These are phyloP conservation scores for Rhinoptilus africanus DNA, from an alignment of 2,113 vertebrate genomes.

Conservation along the genomic window DNA sequence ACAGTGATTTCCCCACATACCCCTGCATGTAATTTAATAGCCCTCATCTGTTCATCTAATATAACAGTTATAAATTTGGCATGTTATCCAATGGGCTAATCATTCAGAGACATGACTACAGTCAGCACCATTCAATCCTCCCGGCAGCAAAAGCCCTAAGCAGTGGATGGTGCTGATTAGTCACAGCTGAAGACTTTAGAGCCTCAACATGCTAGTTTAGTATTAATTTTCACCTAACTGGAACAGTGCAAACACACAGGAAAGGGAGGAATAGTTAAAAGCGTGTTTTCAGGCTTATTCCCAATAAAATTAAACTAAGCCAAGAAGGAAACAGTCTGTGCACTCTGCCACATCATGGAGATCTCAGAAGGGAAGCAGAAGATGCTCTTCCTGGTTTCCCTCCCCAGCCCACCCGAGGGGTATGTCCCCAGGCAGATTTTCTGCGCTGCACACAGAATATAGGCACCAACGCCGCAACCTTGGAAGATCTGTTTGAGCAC, in stretches of 20 bases:
- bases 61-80: conserved; percentile 19
- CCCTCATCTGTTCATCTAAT: conserved; percentile 7
- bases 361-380: neutral
- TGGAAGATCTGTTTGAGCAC: neutral
- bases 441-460: neutral
- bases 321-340: neutral
- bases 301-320: neutral
- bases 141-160: neutral
- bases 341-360: neutral
- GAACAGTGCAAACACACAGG: neutral
- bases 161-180: neutral
- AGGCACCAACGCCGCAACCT: neutral
- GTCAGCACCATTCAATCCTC: neutral
- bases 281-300: neutral
- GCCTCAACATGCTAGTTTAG: neutral
- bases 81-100: conserved; percentile 8
- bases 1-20: neutral
- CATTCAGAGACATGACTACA: neutral
- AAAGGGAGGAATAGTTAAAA: neutral
- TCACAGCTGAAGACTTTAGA: conserved; percentile 9
- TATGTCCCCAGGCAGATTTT: neutral
- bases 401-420: neutral
- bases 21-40: neutral
- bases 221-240: conserved; percentile 24
- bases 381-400: neutral